Percentiles rank a stretch among this genome's conserved stretches.
phyloP scores from a whole-genome alignment of 2,888 invertebrate genomes.

The Catocala sponsa region DNA sequence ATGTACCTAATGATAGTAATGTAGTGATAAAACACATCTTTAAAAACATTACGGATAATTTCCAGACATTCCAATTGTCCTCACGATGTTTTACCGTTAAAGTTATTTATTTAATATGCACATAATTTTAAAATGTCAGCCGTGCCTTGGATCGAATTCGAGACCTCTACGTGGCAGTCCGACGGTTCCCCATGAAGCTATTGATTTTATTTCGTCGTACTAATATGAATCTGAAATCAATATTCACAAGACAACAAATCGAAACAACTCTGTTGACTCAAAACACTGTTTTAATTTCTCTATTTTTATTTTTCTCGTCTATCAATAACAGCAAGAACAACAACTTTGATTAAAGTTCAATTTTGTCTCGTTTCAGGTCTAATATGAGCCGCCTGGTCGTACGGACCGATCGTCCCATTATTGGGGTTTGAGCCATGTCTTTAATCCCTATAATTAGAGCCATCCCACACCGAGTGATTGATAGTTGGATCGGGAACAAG shows the following conservation, averaged over 20 bases:
- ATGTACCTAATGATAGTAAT: too few species aligned
- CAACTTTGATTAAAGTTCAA: slow-evolving; percentile 43
- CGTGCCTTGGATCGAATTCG: too few species aligned
- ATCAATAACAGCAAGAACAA: slow-evolving; percentile 21
- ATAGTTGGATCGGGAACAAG: slow-evolving; percentile 68
- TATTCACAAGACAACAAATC: neutral
- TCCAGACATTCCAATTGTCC: too few species aligned
- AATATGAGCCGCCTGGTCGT: slow-evolving; percentile 26
- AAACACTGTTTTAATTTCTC: slow-evolving; percentile 8
- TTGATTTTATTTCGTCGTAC: neutral
- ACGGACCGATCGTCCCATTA: slow-evolving; percentile 67
- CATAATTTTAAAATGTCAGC: too few species aligned
- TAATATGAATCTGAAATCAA: neutral
- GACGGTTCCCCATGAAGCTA: too few species aligned
- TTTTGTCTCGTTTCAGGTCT: slow-evolving; percentile 40
- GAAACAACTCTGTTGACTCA: neutral
- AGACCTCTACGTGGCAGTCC: too few species aligned
- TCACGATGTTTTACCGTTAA: too few species aligned
- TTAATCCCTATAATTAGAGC: slow-evolving; percentile 86
- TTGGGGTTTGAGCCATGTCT: slow-evolving; percentile 43
- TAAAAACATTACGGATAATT: too few species aligned
- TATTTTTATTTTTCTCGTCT: slow-evolving; percentile 6
- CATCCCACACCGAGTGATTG: slow-evolving; percentile 83
- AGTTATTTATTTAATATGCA: too few species aligned
- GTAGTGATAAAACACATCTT: too few species aligned